Base-by-base conservation (phyloP, 2,113 vertebrate species). In the Nibea coibor region DNA sequence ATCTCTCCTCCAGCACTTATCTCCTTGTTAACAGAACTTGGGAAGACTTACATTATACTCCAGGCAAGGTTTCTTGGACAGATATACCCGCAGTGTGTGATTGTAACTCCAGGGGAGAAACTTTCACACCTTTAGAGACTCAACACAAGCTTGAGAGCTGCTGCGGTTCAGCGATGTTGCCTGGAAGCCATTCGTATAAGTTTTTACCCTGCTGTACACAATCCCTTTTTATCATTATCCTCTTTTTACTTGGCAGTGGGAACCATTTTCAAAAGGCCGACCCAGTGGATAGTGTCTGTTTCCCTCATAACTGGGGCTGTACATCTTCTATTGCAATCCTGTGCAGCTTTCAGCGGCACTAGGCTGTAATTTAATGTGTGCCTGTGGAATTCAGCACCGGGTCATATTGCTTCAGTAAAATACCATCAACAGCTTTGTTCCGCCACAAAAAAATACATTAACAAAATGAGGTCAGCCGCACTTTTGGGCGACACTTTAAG, bases 391-490 rank as follows among this genome's bases (percentile, higher is more conserved):
- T 84, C 81, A 87, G 61, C 1, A 39, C 45, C 14, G 73, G 89
- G 91, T 91, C 83, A 84, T 76, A 82, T 85, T 88, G 90, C 89
- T 81, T 81, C 69, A 87, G 82, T 79, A 87, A 95, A 94, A 95
- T 89, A 83, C 90, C 91, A 92, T 93, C 89, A 93, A 91, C 84
- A 87, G 92, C 89, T 94, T 93, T 88, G 89, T 92, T 93, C 89
- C 89, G 75, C 89, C 79, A 70, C 74, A 85, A 88, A 90, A 90
- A 91, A 90, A 91, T 75, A 78, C 70, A 78, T 91, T 87, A 71
- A 57, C 61, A 84, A 88, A 92, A 92, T 63, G 72, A 84, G 89
- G 91, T 85, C 91, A 88, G 79, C 63, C 35, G 58, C 75, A 82
- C 78, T 77, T 78, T 72, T 84, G 72, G 61, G 78, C 56, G 54